Conservation (phyloP, 2,113 vertebrate species). For the Urocitellus parryii region DNA sequence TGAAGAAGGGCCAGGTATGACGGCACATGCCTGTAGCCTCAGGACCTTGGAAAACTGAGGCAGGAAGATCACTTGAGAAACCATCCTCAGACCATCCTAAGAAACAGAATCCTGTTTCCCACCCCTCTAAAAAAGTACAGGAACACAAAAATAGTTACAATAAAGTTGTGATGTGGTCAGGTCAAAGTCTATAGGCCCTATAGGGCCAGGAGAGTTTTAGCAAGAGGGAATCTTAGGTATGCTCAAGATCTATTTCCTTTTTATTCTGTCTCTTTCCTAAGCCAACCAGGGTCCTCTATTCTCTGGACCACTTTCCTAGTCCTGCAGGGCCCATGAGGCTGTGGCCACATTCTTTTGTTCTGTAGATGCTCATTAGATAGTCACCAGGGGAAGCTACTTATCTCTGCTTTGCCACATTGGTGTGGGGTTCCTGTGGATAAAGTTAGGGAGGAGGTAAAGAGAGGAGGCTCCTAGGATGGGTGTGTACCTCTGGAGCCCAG, state of each 20-base stretch:
- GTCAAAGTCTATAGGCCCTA: not conserved
- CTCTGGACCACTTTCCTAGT: not conserved
- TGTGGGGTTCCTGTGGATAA: not conserved
- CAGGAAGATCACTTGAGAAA: not conserved
- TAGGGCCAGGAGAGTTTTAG: not conserved
- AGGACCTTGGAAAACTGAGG: not conserved
- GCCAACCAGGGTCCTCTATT: not conserved
- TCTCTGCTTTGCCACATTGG: not conserved
- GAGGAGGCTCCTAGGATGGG: not conserved
- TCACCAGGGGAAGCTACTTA: not conserved
- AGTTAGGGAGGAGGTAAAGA: not conserved
- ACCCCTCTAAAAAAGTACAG: not conserved
- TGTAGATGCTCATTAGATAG: not conserved
- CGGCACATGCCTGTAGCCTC: not conserved
- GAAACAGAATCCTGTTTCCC: not conserved
- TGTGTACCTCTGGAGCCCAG: not conserved
- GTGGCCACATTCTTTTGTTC: constrained; percentile 12
- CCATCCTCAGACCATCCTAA: not conserved
- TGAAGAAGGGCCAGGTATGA: not conserved
- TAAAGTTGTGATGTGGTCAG: not conserved
- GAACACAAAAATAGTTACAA: not conserved
- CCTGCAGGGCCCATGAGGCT: not conserved
- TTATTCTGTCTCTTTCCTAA: not conserved
- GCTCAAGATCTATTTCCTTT: not conserved
- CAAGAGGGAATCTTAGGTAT: not conserved